phyloP scores from a whole-genome alignment of 2,797 vertebrate species.

The Sebastes itinus region DNA sequence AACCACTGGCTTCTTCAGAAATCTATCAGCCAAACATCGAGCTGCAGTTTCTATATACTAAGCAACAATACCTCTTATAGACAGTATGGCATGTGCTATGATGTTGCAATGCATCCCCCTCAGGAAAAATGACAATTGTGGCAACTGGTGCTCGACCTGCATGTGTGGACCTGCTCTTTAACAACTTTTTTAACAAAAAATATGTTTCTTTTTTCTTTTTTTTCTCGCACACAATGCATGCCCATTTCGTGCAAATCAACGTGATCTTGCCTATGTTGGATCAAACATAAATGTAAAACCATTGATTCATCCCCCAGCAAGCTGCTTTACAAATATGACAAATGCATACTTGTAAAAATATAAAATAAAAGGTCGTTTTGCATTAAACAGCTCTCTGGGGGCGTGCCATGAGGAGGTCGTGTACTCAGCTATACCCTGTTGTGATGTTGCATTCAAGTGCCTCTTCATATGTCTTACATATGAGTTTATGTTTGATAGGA shows the following conservation, averaged over 20 bases:
- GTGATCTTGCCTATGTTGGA: not conserved
- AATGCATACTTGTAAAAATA: not conserved
- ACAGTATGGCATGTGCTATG: not conserved
- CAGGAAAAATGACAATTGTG: not conserved
- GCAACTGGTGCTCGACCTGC: not conserved
- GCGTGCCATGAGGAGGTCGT: not conserved
- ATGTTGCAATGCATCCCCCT: not conserved
- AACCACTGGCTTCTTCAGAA: not conserved
- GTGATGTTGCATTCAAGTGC: not conserved
- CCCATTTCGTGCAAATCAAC: not conserved
- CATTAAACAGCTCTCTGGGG: not conserved
- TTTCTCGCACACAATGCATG: not conserved
- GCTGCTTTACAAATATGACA: not conserved
- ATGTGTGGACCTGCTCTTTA: not conserved
- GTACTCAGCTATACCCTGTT: not conserved
- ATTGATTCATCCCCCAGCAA: not conserved
- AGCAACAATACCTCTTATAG: not conserved
- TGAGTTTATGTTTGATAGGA: not conserved
- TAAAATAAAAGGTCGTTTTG: not conserved
- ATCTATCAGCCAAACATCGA: not conserved
- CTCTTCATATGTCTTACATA: not conserved
- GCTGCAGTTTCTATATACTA: not conserved
- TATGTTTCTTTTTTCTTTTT: not conserved
- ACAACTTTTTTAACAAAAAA: not conserved
- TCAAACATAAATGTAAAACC: not conserved